Conservation (phyloP, 2,797 vertebrate genomes). For the Cirrhinus mrigala region DNA sequence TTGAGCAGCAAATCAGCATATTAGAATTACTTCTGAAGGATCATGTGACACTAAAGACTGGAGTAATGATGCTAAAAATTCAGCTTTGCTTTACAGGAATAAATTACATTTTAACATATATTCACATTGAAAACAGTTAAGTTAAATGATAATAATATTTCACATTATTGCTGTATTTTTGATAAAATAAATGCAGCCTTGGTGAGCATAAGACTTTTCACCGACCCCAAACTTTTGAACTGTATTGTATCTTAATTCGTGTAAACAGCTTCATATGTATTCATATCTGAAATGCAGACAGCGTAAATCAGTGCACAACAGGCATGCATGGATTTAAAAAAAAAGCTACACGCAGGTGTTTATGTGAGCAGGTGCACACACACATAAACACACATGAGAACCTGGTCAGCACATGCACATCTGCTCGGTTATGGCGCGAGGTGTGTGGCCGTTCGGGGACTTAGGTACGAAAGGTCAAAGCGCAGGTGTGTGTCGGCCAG, state of each 20-base stretch:
- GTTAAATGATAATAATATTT: neutral
- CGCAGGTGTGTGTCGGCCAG: conserved; percentile 34
- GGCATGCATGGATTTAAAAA: neutral
- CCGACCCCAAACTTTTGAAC: neutral
- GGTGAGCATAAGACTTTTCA: neutral
- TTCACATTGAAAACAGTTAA: neutral
- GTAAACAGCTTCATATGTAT: neutral
- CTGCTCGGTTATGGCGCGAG: conserved; percentile 16
- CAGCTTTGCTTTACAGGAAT: neutral
- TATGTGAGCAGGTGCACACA: conserved; percentile 38
- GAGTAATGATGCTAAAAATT: neutral
- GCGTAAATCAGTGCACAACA: conserved; percentile 45
- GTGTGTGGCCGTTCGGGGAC: conserved; percentile 32
- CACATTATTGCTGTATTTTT: neutral
- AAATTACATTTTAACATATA: neutral
- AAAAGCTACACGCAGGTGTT: conserved; percentile 28
- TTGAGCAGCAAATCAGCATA: neutral
- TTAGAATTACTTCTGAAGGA: neutral
- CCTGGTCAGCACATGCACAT: conserved; percentile 55
- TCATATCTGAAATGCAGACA: conserved; percentile 54
- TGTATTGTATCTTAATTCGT: neutral
- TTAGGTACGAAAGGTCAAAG: conserved; percentile 11
- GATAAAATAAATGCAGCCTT: neutral
- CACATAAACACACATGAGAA: conserved; percentile 23
- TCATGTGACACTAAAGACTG: neutral